Conservation (phyloP, 37 sponge, comb jelly and placozoan genomes). For the Agelas oroides region DNA sequence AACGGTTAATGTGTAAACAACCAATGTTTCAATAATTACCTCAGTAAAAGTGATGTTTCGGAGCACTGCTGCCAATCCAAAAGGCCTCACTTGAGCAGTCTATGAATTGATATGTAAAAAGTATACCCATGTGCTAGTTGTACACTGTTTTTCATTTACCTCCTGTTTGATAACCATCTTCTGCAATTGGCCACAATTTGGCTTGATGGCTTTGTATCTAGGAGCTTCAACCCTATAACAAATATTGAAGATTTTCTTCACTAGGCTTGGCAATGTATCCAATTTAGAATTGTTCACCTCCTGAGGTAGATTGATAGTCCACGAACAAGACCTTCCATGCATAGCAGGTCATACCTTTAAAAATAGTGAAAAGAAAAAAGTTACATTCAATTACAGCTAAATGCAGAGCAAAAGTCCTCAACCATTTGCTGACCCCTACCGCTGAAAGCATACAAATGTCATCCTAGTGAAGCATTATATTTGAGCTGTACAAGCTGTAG, state of each 20-base stretch:
- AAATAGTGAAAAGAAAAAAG: not conserved
- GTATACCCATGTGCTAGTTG: no score
- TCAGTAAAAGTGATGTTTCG: constrained; percentile 75
- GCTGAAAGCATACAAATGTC: no score
- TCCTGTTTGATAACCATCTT: constrained; percentile 50
- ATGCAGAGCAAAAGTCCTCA: no score
- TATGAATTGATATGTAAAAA: not conserved
- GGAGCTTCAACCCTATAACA: constrained; percentile 39
- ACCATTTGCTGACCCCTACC: no score
- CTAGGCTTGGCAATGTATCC: not conserved
- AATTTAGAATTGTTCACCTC: constrained; percentile 23
- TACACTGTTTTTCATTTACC: constrained; percentile 7
- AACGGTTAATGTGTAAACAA: no score
- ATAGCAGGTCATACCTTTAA: constrained; percentile 86
- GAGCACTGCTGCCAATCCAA: constrained; percentile 85
- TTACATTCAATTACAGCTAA: no score
- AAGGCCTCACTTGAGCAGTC: constrained; percentile 83
- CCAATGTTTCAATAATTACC: no score
- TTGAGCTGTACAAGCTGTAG: no score
- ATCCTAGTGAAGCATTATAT: no score
- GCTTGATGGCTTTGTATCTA: constrained; percentile 8
- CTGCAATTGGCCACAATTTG: not conserved
- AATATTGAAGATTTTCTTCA: not conserved
- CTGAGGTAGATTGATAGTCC: constrained; percentile 79
- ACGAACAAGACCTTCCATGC: constrained; percentile 83